Conservation (phyloP, 2,888 invertebrate species). For the Nasonia oneida region DNA sequence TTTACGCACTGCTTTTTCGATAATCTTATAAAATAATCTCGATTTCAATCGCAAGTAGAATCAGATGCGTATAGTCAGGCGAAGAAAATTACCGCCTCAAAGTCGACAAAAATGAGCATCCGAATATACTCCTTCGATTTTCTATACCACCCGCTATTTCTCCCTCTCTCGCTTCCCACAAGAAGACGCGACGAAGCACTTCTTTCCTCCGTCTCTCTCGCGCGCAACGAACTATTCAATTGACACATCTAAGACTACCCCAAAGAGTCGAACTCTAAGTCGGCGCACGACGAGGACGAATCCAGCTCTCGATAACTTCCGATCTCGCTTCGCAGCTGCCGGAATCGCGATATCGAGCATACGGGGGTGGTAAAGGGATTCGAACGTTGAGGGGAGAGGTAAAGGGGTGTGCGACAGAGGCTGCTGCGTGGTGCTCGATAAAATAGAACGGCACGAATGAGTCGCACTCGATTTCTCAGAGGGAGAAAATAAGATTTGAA, state of each 20-base stretch:
- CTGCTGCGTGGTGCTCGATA: background rate
- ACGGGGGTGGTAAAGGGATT: background rate
- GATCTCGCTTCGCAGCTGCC: conserved; percentile 9
- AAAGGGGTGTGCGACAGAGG: background rate
- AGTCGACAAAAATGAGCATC: background rate
- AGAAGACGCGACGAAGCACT: background rate
- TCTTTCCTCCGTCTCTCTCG: background rate
- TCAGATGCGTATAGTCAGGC: background rate
- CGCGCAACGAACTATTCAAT: conserved; percentile 29
- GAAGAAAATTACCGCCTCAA: background rate
- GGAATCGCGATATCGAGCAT: background rate
- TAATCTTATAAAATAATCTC: background rate
- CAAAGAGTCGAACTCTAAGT: background rate
- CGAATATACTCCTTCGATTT: background rate
- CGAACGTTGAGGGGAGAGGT: background rate
- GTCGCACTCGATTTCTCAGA: conserved; percentile 45
- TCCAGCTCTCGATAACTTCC: conserved; percentile 7
- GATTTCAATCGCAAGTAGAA: background rate
- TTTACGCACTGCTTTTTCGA: background rate
- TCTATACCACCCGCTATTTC: background rate
- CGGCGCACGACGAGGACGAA: background rate
- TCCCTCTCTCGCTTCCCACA: background rate
- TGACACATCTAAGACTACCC: conserved; percentile 1
- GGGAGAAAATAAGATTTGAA: conserved; percentile 49
- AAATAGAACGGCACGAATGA: conserved; percentile 36